Percentiles rank a stretch among this genome's conserved stretches.
These are phyloP conservation scores for Drosophila quinaria DNA, from an alignment of 2,888 invertebrate species.

Conservation along the genomic window DNA sequence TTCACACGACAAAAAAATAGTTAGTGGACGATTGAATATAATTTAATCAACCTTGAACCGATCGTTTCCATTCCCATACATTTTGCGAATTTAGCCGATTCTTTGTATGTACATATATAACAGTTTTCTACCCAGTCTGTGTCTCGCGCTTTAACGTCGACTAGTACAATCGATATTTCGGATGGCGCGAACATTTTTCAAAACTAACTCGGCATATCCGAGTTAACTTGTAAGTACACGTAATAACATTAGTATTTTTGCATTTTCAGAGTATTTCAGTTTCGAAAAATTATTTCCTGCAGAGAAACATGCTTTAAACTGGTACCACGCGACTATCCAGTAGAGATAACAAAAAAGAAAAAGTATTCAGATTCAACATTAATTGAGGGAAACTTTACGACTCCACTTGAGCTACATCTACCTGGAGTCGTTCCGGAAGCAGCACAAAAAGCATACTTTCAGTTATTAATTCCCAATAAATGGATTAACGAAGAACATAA, in stretches of 20 bases:
- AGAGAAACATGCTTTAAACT: conserved; percentile 93
- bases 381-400: conserved; percentile 94
- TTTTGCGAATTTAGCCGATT: neutral
- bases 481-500: conserved; percentile 91
- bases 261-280: conserved; percentile 93
- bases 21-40: neutral
- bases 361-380: conserved; percentile 90
- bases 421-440: conserved; percentile 95
- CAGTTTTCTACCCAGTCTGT: neutral
- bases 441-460: conserved; percentile 93
- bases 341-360: conserved; percentile 94
- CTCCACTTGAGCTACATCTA: conserved; percentile 93
- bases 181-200: neutral
- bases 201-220: conserved; percentile 3
- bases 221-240: conserved; percentile 9
- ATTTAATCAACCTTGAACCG: neutral
- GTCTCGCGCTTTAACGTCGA: neutral
- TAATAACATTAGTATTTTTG: conserved; percentile 62
- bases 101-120: neutral
- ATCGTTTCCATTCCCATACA: neutral
- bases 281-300: conserved; percentile 94
- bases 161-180: neutral
- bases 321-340: conserved; percentile 93
- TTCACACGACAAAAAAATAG: neutral
- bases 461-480: conserved; percentile 92